A percentile compares a stretch with the other conserved stretches of the same genome.
Conservation (phyloP, 2,888 invertebrate species). For the Colletes collaris region DNA sequence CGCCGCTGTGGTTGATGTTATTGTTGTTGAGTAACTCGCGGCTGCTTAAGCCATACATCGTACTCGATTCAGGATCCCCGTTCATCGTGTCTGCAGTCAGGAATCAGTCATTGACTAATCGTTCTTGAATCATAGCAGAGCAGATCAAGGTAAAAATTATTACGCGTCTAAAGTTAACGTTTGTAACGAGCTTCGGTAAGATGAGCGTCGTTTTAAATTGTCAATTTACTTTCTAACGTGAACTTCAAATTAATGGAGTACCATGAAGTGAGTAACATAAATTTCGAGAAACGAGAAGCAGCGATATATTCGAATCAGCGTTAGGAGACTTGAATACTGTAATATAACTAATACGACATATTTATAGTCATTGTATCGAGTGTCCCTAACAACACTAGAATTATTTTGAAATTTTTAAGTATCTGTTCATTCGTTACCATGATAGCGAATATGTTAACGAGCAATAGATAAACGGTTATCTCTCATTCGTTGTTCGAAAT, state of each 20-base stretch:
- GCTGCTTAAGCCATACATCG: constrained; percentile 52
- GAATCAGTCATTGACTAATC: constrained; percentile 37
- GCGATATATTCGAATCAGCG: background rate
- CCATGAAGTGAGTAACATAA: background rate
- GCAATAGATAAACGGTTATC: too few relatives aligned
- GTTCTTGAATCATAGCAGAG: constrained; percentile 31
- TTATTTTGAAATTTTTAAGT: too few relatives aligned
- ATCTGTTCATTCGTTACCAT: too few relatives aligned
- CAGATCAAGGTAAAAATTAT: constrained; percentile 50
- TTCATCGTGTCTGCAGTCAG: constrained; percentile 58
- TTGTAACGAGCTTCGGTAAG: too few relatives aligned
- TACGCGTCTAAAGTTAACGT: too few relatives aligned
- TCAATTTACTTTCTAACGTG: background rate
- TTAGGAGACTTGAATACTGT: too few relatives aligned
- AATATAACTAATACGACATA: too few relatives aligned
- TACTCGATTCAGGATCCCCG: constrained; percentile 51
- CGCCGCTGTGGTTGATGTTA: constrained; percentile 71
- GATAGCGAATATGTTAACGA: too few relatives aligned
- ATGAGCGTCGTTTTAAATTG: background rate
- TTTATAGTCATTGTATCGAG: too few relatives aligned
- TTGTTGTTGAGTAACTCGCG: constrained; percentile 64
- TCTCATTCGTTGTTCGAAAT: too few relatives aligned
- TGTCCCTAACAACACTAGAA: too few relatives aligned
- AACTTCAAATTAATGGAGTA: constrained; percentile 1
- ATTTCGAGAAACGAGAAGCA: background rate